Base-by-base conservation (phyloP, 2,888 invertebrate genomes). In the Cloeon dipterum region DNA sequence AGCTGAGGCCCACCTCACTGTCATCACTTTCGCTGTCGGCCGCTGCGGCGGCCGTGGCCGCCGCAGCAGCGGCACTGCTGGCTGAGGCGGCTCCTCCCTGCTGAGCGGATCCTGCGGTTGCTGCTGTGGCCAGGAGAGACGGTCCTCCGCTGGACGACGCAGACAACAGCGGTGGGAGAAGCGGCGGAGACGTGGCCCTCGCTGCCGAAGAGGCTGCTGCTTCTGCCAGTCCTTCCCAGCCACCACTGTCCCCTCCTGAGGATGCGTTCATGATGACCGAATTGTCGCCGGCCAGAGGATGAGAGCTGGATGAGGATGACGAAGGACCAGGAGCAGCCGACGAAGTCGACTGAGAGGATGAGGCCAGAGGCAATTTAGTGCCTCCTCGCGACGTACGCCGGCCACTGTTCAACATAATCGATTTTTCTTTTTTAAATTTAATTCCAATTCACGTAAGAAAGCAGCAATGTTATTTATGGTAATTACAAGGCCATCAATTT, bases 21-120 rank as follows among this genome's bases (percentile, higher is more conserved):
- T 93, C 91, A 59, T 93, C 93, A 47, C 75, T 74, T 51, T 78
- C 77, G 20, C 73, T 74, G 48, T 74, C 74, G 11, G 63, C 62
- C 10, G 65, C 63, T 8, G 58, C 56, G 25, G 54, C 56, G 11
- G 45, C 43, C 16, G 46, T 46, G 42, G 29, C 29, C 29, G 52
- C 55, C 49, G 45, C 26, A 26, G 42, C 32, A 14, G 40, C 32
- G 10, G 29, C 11, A 54, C 51, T 21, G 26, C 51, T 29, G 11
- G 29, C 29, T n/a, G 5, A 16, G 8, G 8, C 8, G 8, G 8
- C 8, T 36, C 46, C 25, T n/a, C 25, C 25, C n/a, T n/a, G n/a
- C n/a, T n/a, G n/a, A 16, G 13, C 29, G 5, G 7, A 8, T 13
- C 29, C 16, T 5, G 5, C 5, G 7, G 14, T 5, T 5, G 29